Percentiles rank a stretch among this genome's conserved stretches.
Evolutionary conservation across 2,888 invertebrate species (phyloP).

Genomic region (Thumatha senex): DNA sequence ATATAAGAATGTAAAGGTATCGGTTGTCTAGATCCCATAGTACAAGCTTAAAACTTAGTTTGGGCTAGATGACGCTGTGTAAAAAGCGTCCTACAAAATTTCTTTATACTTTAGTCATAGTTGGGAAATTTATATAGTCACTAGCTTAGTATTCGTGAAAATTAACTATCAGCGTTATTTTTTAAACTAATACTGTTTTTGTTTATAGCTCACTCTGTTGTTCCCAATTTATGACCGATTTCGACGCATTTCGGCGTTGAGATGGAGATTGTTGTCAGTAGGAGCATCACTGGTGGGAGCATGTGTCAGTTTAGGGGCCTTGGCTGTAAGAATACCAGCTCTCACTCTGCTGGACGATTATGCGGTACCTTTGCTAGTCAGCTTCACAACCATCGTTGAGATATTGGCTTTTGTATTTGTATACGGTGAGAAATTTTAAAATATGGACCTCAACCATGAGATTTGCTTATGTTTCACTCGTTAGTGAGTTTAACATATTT

Average conservation of each 20-base stretch:
- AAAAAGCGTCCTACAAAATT: too few relatives aligned
- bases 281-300: constrained; percentile 47
- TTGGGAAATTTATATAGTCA: too few relatives aligned
- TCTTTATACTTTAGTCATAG: too few relatives aligned
- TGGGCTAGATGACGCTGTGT: too few relatives aligned
- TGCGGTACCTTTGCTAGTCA: constrained; percentile 55
- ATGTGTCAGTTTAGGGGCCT: constrained; percentile 36
- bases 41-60: too few relatives aligned
- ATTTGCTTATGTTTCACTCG: too few relatives aligned
- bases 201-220: constrained; percentile 56
- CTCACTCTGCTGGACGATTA: constrained; percentile 54
- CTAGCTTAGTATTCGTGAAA: too few relatives aligned
- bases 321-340: constrained; percentile 48
- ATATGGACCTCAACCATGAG: too few relatives aligned
- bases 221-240: constrained; percentile 63
- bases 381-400: constrained; percentile 54
- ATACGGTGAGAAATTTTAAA: constrained; percentile 53
- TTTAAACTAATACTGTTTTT: not conserved
- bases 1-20: too few relatives aligned
- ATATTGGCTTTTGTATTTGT: constrained; percentile 61
- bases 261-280: constrained; percentile 57
- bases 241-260: constrained; percentile 52
- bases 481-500: too few relatives aligned
- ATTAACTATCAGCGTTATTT: too few relatives aligned
- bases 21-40: too few relatives aligned